A percentile compares a stretch with the other conserved stretches of the same genome.
Evolutionary conservation across 1,140 invertebrate genomes (phyloP).

Genomic region (Diorhabda sublineata): DNA sequence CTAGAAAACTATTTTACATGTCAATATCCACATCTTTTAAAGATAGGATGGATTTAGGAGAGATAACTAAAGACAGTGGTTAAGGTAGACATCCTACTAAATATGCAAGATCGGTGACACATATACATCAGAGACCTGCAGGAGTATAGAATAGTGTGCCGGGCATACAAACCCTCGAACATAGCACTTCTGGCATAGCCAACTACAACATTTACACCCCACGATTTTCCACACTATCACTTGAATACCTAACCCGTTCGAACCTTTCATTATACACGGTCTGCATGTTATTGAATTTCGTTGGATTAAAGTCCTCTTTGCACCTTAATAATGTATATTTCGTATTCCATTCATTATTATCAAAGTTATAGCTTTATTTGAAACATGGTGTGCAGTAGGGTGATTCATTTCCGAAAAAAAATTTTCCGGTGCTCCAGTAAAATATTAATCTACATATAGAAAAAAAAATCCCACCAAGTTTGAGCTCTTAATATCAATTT

Average conservation of each 20-base stretch:
- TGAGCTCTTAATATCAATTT: too few species aligned
- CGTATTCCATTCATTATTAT: too few species aligned
- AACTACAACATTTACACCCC: slow-evolving; percentile 10
- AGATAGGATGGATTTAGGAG: slow-evolving; percentile 18
- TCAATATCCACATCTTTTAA: too few species aligned
- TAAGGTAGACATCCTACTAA: slow-evolving; percentile 26
- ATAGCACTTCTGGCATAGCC: slow-evolving; percentile 10
- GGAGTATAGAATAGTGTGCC: slow-evolving; percentile 25
- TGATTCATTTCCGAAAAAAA: too few species aligned
- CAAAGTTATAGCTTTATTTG: too few species aligned
- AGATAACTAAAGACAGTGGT: slow-evolving; percentile 5
- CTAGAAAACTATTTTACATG: too few species aligned
- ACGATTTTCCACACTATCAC: slow-evolving; percentile 6
- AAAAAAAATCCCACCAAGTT: too few species aligned
- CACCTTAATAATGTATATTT: too few species aligned
- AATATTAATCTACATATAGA: too few species aligned
- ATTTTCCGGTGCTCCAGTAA: too few species aligned
- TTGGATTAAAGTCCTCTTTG: background rate
- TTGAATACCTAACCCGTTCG: background rate
- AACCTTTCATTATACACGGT: background rate
- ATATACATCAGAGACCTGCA: slow-evolving; percentile 34
- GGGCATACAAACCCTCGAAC: slow-evolving; percentile 26
- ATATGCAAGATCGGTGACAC: slow-evolving; percentile 36
- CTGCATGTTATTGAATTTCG: background rate
- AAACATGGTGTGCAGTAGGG: too few species aligned